Evolutionary conservation across 2,797 vertebrate species (phyloP), one percentile per base, ranked within the genome.

Genomic region (Myotis vivesi): DNA sequence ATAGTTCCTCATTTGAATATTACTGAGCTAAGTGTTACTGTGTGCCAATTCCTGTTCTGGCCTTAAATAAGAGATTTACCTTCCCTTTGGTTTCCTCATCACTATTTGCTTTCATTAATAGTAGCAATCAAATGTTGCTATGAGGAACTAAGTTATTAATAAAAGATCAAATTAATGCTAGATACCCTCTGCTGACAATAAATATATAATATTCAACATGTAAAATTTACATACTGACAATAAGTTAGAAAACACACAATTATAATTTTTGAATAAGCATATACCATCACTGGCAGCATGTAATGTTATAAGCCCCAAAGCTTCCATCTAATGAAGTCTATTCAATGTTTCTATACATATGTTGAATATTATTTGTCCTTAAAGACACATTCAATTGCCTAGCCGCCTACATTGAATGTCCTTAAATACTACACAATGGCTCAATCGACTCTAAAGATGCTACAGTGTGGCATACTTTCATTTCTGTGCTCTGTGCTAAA

Each of bases 191-290:
- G n/a, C 44, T 87, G 55, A 94, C 36, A 88, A 92, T 92, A 96
- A 94, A 82, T 66, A 87, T 57, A 36, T 87, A 93, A 73, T 86
- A 57, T 84, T 76, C 95, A 38, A 73, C 30, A 82, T 15, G 33
- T 28, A 71, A 85, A 95, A 93, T 92, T 92, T 87, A 68, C 12
- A 90, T 81, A 69, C 66, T 71, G n/a, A 94, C 57, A 72, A 77
- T 92, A 86, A 81, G 87, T 91, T 28, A 89, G 66, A 97, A 96
- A 93, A 96, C 53, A 95, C 23, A 75, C 19, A 93, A 95, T 92
- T 72, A 72, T 44, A 82, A 80, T 90, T 96, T 92, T 92, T 94
- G 6, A 82, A 93, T 89, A 89, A 96, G 89, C 38, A 87, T 25
- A 55, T 89, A 59, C 15, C 55, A 68, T 92, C 59, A 59, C 68